Evolutionary conservation across 2,797 vertebrate species (phyloP).

Genomic region (Schizopygopsis pylzovi): DNA sequence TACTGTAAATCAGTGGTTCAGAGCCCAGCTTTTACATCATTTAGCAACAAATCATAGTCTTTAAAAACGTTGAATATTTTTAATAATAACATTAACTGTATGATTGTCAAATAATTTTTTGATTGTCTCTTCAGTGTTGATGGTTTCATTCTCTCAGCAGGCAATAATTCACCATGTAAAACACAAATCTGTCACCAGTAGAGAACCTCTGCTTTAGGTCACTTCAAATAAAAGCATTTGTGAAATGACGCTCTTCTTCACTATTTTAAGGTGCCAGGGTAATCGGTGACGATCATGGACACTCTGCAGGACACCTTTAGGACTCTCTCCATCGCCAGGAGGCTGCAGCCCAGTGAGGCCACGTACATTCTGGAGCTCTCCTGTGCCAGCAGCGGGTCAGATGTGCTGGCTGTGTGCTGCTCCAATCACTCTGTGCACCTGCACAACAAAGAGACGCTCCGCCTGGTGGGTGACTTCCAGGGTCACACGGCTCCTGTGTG

Average conservation of each 20-base stretch:
- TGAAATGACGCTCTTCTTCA: slow-evolving; percentile 2
- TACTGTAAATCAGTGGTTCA: background rate
- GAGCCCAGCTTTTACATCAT: background rate
- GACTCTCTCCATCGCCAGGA: slow-evolving; percentile 77
- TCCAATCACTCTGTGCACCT: slow-evolving; percentile 81
- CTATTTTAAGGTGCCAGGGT: background rate
- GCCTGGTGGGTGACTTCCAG: slow-evolving; percentile 70
- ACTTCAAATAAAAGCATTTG: background rate
- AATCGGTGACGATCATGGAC: slow-evolving; percentile 75
- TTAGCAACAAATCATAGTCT: background rate
- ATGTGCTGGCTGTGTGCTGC: slow-evolving; percentile 82
- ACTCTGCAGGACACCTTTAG: slow-evolving; percentile 80
- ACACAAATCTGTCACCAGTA: background rate
- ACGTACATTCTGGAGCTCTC: slow-evolving; percentile 86
- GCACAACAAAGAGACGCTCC: slow-evolving; percentile 80
- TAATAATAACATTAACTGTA: background rate
- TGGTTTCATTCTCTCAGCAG: background rate
- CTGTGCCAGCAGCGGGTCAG: slow-evolving; percentile 30
- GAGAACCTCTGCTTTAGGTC: background rate
- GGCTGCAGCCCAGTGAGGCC: slow-evolving; percentile 73
- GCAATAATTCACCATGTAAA: background rate
- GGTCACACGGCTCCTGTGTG: slow-evolving; percentile 71
- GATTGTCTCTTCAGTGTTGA: background rate
- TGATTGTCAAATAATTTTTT: no score
- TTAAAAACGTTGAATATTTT: background rate